phyloP scores from a whole-genome alignment of 2,113 vertebrate species.

The Erythrolamprus reginae region DNA sequence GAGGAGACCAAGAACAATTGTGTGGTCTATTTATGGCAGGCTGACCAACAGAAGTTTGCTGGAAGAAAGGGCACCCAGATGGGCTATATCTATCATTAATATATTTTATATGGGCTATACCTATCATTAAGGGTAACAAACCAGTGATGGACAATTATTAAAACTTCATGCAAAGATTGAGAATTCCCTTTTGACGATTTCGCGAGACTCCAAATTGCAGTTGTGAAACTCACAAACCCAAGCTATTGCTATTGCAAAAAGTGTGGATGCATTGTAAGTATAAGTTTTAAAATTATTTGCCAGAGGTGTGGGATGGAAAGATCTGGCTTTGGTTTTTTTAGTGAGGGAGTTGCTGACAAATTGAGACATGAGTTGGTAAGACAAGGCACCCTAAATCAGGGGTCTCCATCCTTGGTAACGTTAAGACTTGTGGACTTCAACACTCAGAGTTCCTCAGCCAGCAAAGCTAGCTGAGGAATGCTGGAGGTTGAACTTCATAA shows the following conservation, averaged over 20 bases:
- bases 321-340: not conserved
- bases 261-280: not conserved
- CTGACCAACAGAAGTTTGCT: not conserved
- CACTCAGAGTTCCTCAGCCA: too few species aligned
- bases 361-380: not conserved
- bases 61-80: not conserved
- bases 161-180: not conserved
- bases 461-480: not conserved
- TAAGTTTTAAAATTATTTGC: not conserved
- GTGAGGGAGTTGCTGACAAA: not conserved
- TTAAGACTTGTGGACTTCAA: too few species aligned
- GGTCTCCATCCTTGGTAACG: too few species aligned
- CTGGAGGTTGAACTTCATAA: too few species aligned
- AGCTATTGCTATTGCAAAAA: not conserved
- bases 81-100: too few species aligned
- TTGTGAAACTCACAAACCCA: not conserved
- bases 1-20: not conserved
- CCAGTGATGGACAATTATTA: not conserved
- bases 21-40: not conserved
- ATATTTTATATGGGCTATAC: not conserved
- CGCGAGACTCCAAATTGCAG: not conserved
- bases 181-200: not conserved
- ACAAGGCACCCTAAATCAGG: not conserved
- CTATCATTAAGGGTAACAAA: not conserved
- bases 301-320: not conserved